Base-by-base conservation (phyloP, 2,797 vertebrate species). In the Rhodeus uyekii region DNA sequence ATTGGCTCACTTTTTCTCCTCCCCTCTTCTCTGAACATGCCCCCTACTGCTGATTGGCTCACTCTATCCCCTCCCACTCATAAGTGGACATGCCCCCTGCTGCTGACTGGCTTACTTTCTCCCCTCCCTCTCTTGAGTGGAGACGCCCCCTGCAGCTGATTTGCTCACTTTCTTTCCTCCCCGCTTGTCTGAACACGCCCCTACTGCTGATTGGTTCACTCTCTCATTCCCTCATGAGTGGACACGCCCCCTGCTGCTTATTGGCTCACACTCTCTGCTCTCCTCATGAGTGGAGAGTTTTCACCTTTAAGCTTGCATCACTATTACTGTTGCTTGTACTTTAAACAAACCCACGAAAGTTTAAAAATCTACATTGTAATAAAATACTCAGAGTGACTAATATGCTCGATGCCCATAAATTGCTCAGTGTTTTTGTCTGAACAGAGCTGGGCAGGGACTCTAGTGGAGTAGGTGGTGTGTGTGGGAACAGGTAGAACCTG, bases 401-500 rank as follows among this genome's bases (percentile, higher is more conserved):
- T 48, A 12, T 64, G 60, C 29, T 50, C 60, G 10, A 5, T 76
- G 22, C 12, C 65, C 22, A 34, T 80, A 72, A 76, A 76, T 16
- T 58, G 63, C 78, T 84, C 68, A 58, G 16, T 60, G 39, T 34
- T 34, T 44, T 82, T n/a, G 34, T 75, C 19, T 38, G 7, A n/a
- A n/a, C n/a, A 48, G 61, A 22, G 27, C 19, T 81, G 42, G 42
- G 39, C 50, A 39, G 65, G 60, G 42, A 80, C 82, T 85, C 69
- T 82, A 14, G 72, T 83, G 83, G 80, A 84, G 85, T 85, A 80
- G 80, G 75, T 80, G 83, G 88, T 87, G 77, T 88, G 82, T 87
- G 84, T 58, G 86, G 87, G 81, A 64, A 46, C 78, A 84, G 88
- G 86, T 83, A 90, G 84, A 90, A 93, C 88, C 85, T 85, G 91